Percentiles rank a stretch among this genome's conserved stretches.
Conservation (phyloP, 2,113 vertebrate species). For the Nansenia antarctica region DNA sequence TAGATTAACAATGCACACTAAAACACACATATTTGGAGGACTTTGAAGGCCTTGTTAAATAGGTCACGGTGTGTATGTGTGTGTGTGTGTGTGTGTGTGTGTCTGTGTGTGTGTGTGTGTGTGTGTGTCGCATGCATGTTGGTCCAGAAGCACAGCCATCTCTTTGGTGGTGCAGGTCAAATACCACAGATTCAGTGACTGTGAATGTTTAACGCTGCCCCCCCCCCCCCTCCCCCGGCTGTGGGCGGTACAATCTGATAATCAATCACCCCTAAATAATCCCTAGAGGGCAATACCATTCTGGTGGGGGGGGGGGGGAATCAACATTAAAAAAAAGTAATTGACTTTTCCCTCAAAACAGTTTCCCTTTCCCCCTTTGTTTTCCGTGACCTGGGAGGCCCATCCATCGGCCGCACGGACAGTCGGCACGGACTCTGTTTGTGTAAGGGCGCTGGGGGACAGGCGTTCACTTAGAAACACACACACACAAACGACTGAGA, state of each 20-base stretch:
- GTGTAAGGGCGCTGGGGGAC: conserved; percentile 10
- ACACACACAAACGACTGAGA: no score
- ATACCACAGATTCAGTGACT: conserved; percentile 61
- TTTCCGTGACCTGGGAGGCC: conserved; percentile 16
- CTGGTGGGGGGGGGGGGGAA: background rate
- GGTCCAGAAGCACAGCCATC: conserved; percentile 14
- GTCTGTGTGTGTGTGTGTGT: no score
- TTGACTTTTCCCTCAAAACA: conserved; percentile 19
- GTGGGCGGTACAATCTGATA: conserved; percentile 48
- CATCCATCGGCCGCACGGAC: background rate
- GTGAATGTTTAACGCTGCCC: conserved; percentile 47
- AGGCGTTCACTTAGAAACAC: background rate
- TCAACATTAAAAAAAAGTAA: conserved; percentile 23
- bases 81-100: conserved; percentile 21
- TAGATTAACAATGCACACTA: no score
- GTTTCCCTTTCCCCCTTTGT: conserved; percentile 28
- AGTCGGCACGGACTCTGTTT: conserved; percentile 9
- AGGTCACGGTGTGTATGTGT: no score
- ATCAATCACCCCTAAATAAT: conserved; percentile 51
- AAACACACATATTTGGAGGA: no score
- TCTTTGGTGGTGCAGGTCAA: conserved; percentile 51
- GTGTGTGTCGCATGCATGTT: conserved; percentile 14
- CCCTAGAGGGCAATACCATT: conserved; percentile 34
- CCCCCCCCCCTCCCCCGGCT: conserved; percentile 14
- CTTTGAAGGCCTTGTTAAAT: no score